Conservation (phyloP, 1,140 invertebrate species). For the Papilio machaon region DNA sequence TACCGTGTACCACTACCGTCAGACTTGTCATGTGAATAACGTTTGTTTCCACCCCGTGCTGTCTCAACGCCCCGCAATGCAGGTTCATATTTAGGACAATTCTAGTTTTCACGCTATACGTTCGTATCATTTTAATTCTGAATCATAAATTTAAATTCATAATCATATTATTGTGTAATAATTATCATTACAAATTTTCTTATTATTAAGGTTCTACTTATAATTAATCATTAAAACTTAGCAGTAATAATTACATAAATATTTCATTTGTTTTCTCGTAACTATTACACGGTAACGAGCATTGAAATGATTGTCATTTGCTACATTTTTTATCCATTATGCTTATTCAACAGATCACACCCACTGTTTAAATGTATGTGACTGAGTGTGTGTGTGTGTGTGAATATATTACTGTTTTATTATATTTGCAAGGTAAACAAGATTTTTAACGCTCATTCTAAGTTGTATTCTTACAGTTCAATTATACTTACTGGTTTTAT, state of each 20-base stretch:
- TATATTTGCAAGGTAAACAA: constrained; percentile 6
- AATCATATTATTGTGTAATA: too few species aligned
- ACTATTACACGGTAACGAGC: not conserved
- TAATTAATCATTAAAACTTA: not conserved
- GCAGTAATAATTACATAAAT: not conserved
- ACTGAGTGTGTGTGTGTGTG: not conserved
- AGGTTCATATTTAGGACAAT: constrained; percentile 7
- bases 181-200: not conserved
- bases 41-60: not conserved
- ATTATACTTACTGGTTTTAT: not conserved
- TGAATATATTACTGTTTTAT: not conserved
- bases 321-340: not conserved
- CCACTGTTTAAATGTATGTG: not conserved
- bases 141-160: not conserved
- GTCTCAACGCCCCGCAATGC: not conserved
- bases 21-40: not conserved
- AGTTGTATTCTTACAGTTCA: not conserved
- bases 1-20: not conserved
- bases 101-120: not conserved
- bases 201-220: not conserved
- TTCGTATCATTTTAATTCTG: not conserved
- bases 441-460: not conserved
- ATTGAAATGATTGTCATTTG: not conserved
- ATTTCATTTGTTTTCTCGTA: not conserved
- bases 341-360: not conserved